Conservation (phyloP, 2,888 invertebrate species). For the Calameuta pallipes region DNA sequence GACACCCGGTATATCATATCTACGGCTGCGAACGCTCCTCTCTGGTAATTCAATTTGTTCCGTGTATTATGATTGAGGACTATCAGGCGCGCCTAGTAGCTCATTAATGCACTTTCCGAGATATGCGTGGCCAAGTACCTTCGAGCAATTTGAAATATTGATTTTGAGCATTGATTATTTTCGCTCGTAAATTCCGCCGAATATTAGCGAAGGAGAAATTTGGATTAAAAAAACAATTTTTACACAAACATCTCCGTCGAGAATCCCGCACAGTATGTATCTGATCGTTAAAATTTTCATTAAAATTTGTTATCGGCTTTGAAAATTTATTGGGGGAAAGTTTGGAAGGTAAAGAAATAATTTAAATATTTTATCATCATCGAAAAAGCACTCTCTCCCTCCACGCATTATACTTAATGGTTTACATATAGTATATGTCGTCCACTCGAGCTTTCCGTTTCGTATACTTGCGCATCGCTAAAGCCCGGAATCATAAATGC, state of each 20-base stretch:
- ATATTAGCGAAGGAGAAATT: too few relatives aligned
- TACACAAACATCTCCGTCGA: too few relatives aligned
- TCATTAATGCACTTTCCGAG: background rate
- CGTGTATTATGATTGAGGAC: background rate
- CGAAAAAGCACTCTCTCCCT: background rate
- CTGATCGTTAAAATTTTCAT: too few relatives aligned
- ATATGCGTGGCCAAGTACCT: background rate
- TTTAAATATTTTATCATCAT: too few relatives aligned
- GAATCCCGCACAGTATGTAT: too few relatives aligned
- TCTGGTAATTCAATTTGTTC: background rate
- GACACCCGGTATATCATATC: background rate
- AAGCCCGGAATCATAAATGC: background rate
- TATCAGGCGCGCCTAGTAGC: background rate
- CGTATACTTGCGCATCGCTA: background rate
- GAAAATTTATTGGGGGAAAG: too few relatives aligned
- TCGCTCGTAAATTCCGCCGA: too few relatives aligned
- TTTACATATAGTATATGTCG: background rate
- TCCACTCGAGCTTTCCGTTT: background rate
- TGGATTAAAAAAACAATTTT: too few relatives aligned
- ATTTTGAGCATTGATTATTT: too few relatives aligned
- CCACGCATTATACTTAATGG: background rate
- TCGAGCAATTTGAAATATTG: too few relatives aligned
- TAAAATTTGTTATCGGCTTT: too few relatives aligned
- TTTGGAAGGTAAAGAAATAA: too few relatives aligned
- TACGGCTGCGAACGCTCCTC: background rate